phyloP scores from a whole-genome alignment of 1,140 invertebrate genomes.

The Drosophila murphyi region DNA sequence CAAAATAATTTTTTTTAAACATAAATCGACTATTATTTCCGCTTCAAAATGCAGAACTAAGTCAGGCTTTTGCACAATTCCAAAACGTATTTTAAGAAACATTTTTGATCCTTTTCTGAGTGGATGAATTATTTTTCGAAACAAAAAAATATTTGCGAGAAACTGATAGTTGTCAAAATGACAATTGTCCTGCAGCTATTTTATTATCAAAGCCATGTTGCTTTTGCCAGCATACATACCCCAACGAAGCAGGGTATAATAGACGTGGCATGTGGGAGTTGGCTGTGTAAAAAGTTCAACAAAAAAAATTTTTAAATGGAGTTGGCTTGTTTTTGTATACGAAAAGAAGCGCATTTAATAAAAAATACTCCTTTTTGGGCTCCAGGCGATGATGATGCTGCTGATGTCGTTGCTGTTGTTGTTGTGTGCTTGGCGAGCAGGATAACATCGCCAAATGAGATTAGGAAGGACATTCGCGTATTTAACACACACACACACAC shows the following conservation, averaged over 20 bases:
- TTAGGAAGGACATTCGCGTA: constrained; percentile 84
- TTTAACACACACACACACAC: constrained; percentile 67
- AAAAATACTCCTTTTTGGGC: constrained; percentile 38
- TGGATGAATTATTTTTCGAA: too few relatives aligned
- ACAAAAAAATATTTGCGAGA: too few relatives aligned
- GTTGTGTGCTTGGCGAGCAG: constrained; percentile 57
- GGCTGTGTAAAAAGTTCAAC: constrained; percentile 69
- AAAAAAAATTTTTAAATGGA: constrained; percentile 64
- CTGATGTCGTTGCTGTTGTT: constrained; percentile 19
- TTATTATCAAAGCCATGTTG: too few relatives aligned
- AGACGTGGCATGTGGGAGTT: background rate
- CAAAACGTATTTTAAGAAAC: too few relatives aligned
- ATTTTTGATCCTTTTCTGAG: too few relatives aligned
- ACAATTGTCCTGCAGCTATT: too few relatives aligned
- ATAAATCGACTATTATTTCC: too few relatives aligned
- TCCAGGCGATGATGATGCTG: constrained; percentile 56
- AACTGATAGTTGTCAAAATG: too few relatives aligned
- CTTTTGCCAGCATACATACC: background rate
- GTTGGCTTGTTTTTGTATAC: constrained; percentile 51
- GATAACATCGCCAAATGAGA: constrained; percentile 82
- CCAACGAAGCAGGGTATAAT: constrained; percentile 38
- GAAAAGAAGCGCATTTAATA: constrained; percentile 7
- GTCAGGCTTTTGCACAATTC: too few relatives aligned
- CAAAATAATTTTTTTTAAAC: too few relatives aligned
- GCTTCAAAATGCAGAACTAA: too few relatives aligned